Conservation (phyloP, 2,113 vertebrate genomes). For the Corythaixoides concolor region DNA sequence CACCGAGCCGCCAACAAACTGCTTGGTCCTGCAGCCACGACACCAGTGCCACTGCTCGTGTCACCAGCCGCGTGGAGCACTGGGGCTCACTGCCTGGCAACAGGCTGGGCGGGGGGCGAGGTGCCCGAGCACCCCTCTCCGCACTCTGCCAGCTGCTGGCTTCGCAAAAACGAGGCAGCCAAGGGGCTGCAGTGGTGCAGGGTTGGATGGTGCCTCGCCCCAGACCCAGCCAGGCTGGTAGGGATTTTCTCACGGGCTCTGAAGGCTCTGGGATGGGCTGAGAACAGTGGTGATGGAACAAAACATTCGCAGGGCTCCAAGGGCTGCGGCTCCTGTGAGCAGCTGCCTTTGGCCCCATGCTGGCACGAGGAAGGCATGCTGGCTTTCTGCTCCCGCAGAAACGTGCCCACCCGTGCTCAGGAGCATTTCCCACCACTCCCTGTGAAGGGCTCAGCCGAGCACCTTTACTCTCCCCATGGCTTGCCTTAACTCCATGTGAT, state of each 20-base stretch:
- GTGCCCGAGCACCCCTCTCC: not conserved
- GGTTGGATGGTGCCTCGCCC: not conserved
- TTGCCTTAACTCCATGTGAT: conserved; percentile 46
- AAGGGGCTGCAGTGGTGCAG: not conserved
- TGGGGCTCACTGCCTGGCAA: not conserved
- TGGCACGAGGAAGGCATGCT: not conserved
- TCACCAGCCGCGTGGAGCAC: accelerated
- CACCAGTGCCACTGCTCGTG: not conserved
- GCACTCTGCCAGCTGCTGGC: not conserved
- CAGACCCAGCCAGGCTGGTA: not conserved
- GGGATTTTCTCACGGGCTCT: not conserved
- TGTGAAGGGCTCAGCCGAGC: not conserved
- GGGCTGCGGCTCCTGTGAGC: not conserved
- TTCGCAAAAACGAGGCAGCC: not conserved
- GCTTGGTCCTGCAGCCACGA: not conserved
- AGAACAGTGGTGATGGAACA: not conserved
- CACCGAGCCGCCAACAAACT: not conserved
- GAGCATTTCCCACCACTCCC: not conserved
- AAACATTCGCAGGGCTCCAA: not conserved
- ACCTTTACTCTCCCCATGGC: conserved; percentile 48
- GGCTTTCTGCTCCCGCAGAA: not conserved
- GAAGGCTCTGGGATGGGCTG: not conserved
- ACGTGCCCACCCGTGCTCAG: not conserved
- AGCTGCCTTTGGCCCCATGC: not conserved
- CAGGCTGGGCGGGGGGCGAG: not conserved